Evolutionary conservation across 2,888 invertebrate species (phyloP).

Genomic region (Norana najaformis): DNA sequence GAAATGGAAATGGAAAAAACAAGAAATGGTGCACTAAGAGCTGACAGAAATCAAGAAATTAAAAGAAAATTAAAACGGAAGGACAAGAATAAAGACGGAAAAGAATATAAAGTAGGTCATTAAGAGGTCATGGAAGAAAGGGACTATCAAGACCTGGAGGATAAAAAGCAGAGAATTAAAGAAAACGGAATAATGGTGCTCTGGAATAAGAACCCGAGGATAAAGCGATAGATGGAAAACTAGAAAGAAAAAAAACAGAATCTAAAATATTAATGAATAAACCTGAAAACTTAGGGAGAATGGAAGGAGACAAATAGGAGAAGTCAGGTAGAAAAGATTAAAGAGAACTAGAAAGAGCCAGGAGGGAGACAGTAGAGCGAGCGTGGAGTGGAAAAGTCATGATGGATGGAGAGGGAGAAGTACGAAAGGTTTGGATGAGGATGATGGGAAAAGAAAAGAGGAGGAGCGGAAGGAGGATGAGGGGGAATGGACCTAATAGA

Average conservation of each 20-base stretch:
- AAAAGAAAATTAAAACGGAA: too few species aligned
- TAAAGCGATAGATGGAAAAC: background rate
- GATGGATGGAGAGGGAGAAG: background rate
- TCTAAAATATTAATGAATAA: background rate
- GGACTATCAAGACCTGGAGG: too few species aligned
- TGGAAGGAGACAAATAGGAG: too few species aligned
- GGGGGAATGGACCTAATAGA: conserved; percentile 6
- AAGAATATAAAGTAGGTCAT: too few species aligned
- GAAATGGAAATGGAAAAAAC: too few species aligned
- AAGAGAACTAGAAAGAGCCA: background rate
- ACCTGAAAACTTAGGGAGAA: background rate
- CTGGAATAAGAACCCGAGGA: background rate
- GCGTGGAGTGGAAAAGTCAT: too few species aligned
- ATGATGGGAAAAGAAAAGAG: background rate
- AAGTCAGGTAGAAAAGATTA: background rate
- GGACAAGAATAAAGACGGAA: too few species aligned
- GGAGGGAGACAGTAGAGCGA: background rate
- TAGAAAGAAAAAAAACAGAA: background rate
- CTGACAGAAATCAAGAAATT: too few species aligned
- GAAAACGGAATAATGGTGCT: background rate
- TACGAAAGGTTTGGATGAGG: background rate
- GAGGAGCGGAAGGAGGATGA: background rate
- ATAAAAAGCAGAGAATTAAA: background rate
- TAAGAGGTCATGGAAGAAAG: too few species aligned
- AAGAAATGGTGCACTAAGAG: too few species aligned